Evolutionary conservation across 2,797 vertebrate species (phyloP).

Genomic region (Tadarida brasiliensis): DNA sequence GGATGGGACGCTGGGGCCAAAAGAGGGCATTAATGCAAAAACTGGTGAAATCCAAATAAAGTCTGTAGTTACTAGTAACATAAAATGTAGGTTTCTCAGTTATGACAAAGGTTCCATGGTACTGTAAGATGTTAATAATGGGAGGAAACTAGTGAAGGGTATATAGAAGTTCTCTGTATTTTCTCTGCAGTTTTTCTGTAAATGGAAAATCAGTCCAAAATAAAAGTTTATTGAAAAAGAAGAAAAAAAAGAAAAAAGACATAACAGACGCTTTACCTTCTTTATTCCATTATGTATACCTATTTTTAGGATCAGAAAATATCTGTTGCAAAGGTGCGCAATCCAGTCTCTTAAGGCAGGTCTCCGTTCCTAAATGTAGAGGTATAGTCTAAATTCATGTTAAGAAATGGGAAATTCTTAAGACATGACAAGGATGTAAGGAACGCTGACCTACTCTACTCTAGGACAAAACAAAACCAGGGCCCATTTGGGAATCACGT

Average conservation of each 20-base stretch:
- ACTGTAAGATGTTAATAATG: background rate
- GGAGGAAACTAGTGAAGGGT: background rate
- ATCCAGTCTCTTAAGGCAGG: constrained; percentile 73
- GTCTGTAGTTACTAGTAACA: background rate
- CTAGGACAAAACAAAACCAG: constrained; percentile 61
- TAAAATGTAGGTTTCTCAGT: background rate
- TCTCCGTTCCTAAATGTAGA: constrained; percentile 74
- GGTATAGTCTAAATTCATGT: constrained; percentile 71
- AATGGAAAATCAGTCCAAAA: background rate
- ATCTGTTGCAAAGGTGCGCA: constrained; percentile 60
- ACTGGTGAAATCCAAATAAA: background rate
- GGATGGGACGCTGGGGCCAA: background rate
- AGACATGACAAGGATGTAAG: constrained; percentile 75
- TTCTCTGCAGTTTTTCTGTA: background rate
- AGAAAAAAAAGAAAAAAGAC: constrained; percentile 35
- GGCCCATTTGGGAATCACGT: constrained; percentile 89
- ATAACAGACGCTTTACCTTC: constrained; percentile 62
- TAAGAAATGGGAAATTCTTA: constrained; percentile 82
- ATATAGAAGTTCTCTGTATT: background rate
- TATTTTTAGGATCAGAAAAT: constrained; percentile 79
- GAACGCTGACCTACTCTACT: constrained; percentile 66
- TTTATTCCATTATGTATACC: constrained; percentile 79
- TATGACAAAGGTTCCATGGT: background rate
- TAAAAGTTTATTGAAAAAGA: background rate
- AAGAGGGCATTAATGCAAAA: background rate